These are phyloP conservation scores for Cervus canadensis DNA, from an alignment of 2,113 vertebrate species.

Conservation along the genomic window DNA sequence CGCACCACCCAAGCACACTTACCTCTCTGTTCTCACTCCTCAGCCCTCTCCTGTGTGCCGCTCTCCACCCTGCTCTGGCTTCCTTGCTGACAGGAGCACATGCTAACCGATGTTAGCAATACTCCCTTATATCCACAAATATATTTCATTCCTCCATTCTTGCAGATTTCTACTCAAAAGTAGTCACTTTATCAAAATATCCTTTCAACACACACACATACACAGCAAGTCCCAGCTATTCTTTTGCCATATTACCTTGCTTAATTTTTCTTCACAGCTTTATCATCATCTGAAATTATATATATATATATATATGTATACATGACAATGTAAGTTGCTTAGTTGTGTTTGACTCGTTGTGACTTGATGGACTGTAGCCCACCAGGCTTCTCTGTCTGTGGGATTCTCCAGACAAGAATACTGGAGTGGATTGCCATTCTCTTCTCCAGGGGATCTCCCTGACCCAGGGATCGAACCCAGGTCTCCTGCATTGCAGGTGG, in stretches of 20 bases:
- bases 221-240: not conserved
- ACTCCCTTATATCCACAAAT: not conserved
- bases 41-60: not conserved
- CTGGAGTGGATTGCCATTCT: not conserved
- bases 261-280: slow-evolving; percentile 1
- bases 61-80: not conserved
- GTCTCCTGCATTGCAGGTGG: not conserved
- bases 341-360: not conserved
- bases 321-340: not conserved
- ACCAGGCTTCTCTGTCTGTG: not conserved
- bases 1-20: no score
- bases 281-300: not conserved
- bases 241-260: not conserved
- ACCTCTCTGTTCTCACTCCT: not conserved
- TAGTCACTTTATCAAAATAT: not conserved
- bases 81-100: not conserved
- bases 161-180: not conserved
- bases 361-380: not conserved
- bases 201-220: not conserved
- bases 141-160: not conserved
- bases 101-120: not conserved
- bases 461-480: not conserved
- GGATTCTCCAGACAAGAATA: not conserved
- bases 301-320: not conserved
- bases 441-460: not conserved